Evolutionary conservation across 2,797 vertebrate genomes (phyloP).

Genomic region (Sardinella longiceps): DNA sequence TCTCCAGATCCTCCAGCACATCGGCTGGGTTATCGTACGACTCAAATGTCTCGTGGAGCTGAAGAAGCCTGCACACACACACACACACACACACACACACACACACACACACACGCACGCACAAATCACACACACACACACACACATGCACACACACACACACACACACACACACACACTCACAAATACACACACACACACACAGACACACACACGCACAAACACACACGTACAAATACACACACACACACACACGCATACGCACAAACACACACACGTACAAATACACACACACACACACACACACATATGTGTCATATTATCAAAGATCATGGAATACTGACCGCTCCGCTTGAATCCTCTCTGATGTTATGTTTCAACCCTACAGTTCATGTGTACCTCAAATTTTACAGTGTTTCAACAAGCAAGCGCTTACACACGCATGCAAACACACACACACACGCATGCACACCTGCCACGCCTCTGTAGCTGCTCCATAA

Average conservation of each 20-base stretch:
- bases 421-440: not conserved
- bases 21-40: not conserved
- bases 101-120: not conserved
- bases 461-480: not conserved
- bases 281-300: no score
- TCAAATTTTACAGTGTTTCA: no score
- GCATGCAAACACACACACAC: no score
- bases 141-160: not conserved
- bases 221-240: no score
- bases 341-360: no score
- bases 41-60: slow-evolving; percentile 25
- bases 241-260: no score
- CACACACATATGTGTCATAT: no score
- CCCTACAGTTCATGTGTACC: no score
- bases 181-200: not conserved
- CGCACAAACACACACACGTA: no score
- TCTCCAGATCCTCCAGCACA: slow-evolving; percentile 25
- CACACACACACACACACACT: not conserved
- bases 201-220: not conserved
- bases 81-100: slow-evolving; percentile 7
- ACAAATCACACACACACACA: not conserved
- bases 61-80: slow-evolving; percentile 19
- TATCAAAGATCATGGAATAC: no score
- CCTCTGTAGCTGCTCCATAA: slow-evolving; percentile 27
- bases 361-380: no score